Base-by-base conservation (phyloP, 2,113 vertebrate species). In the Chaetodon trifascialis region DNA sequence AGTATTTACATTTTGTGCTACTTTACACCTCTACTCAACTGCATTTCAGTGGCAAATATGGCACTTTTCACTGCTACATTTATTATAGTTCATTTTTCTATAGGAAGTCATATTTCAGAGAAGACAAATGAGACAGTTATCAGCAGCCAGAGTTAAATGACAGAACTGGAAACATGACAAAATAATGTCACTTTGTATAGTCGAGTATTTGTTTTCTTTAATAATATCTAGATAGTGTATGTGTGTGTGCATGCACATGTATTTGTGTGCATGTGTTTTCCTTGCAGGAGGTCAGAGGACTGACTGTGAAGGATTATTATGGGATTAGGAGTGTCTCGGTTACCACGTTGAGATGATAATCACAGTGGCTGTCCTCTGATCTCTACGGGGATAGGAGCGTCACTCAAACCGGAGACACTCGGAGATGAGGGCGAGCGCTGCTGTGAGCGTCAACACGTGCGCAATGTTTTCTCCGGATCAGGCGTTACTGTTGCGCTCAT, bases 241-340 rank as follows among this genome's bases (percentile, higher is more conserved):
- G 46, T 30, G 1, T 80, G 5, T 66, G 49, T 77, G 55, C 42
- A 36, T 46, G 62, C 0, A 2, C 12, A 0, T 58, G 70, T 74
- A 3, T 40, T n/a, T 77, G 84, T 76, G 68, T 72, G 62, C 51
- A 19, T 72, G 47, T 73, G 80, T 80, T 85, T 80, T 79, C 75
- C 71, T 80, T 82, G 86, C 82, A 87, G 84, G 91, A 89, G 93
- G 89, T 94, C 88, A 89, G 30, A 30, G 82, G 79, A 84, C 76
- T 89, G 86, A 83, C 88, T 84, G 85, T 77, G 83, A 89, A 52
- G 90, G 89, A 94, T 93, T 92, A 93, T 93, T 92, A 92, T 93
- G 87, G 93, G 91, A 94, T 93, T 94, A 93, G 25, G 71, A 82
- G 88, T 88, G 91, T 93, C 91, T 93, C 69, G 65, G 91, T 93